These are phyloP conservation scores for Hemistola chrysoprasaria DNA, from an alignment of 2,888 invertebrate species.

Conservation along the genomic window DNA sequence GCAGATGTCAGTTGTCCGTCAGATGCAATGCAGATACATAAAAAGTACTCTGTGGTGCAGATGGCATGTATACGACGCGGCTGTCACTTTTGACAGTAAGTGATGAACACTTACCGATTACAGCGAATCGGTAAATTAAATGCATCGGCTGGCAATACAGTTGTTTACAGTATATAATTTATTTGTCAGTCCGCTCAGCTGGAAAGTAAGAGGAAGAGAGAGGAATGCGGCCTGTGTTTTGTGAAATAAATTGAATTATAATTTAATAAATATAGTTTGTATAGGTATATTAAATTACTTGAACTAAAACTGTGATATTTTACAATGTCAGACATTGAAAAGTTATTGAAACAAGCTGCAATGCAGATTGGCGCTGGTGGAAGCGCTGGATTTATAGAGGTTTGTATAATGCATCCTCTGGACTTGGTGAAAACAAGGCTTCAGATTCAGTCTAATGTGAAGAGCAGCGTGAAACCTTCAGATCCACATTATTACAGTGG, in stretches of 20 bases:
- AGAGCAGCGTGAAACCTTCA: slow-evolving; percentile 40
- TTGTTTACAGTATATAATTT: too few species aligned
- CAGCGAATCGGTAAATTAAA: slow-evolving; percentile 2
- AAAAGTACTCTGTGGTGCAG: too few species aligned
- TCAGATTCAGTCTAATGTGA: slow-evolving; percentile 57
- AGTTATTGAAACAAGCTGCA: slow-evolving; percentile 85
- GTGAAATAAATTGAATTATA: too few species aligned
- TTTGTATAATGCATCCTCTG: slow-evolving; percentile 97
- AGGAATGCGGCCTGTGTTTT: slow-evolving; percentile 3
- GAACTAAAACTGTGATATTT: background rate
- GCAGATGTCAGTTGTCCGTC: too few species aligned
- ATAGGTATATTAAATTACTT: background rate
- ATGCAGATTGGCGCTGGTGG: slow-evolving; percentile 95
- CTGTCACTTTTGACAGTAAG: slow-evolving; percentile 8
- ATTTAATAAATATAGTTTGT: too few species aligned
- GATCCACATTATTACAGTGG: slow-evolving; percentile 87
- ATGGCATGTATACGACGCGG: too few species aligned
- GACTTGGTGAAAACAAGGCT: slow-evolving; percentile 95
- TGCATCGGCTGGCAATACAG: background rate
- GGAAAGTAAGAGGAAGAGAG: too few species aligned
- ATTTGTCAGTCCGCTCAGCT: too few species aligned
- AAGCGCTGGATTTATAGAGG: slow-evolving; percentile 96
- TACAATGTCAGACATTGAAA: slow-evolving; percentile 67
- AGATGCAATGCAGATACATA: too few species aligned
- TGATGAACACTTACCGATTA: slow-evolving; percentile 5